These are phyloP conservation scores for Lutraria lutraria DNA, from an alignment of 2,888 invertebrate species.

Conservation along the genomic window DNA sequence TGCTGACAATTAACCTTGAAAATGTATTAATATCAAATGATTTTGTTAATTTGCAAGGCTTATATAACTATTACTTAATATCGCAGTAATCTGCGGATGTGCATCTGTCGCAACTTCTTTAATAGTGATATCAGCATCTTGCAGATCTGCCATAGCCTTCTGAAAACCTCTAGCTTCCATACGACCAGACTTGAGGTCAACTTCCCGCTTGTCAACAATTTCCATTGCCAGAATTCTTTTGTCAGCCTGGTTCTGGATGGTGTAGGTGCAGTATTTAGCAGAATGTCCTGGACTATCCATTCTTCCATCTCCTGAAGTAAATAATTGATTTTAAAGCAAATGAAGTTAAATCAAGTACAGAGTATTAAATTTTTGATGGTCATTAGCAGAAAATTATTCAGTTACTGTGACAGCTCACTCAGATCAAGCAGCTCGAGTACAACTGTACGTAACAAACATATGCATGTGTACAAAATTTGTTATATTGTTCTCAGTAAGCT, in stretches of 20 bases:
- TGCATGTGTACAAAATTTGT: too few relatives aligned
- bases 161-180: slow-evolving; percentile 22
- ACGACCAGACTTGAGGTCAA: neutral
- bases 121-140: neutral
- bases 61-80: too few relatives aligned
- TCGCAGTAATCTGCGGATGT: slow-evolving; percentile 27
- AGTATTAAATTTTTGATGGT: too few relatives aligned
- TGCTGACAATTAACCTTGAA: too few relatives aligned
- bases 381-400: too few relatives aligned
- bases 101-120: slow-evolving; percentile 22
- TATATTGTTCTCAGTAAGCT: too few relatives aligned
- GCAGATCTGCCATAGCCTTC: neutral
- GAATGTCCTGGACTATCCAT: slow-evolving; percentile 27
- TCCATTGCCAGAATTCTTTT: slow-evolving; percentile 1
- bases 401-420: too few relatives aligned
- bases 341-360: neutral
- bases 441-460: neutral
- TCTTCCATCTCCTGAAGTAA: slow-evolving; percentile 24
- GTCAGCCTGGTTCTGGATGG: slow-evolving; percentile 6
- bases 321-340: neutral
- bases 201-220: slow-evolving; percentile 24
- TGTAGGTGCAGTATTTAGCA: slow-evolving; percentile 31
- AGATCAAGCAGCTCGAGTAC: neutral
- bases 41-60: too few relatives aligned
- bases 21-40: too few relatives aligned